Evolutionary conservation across 1,140 invertebrate genomes (phyloP).

Genomic region (Leptinotarsa texana): DNA sequence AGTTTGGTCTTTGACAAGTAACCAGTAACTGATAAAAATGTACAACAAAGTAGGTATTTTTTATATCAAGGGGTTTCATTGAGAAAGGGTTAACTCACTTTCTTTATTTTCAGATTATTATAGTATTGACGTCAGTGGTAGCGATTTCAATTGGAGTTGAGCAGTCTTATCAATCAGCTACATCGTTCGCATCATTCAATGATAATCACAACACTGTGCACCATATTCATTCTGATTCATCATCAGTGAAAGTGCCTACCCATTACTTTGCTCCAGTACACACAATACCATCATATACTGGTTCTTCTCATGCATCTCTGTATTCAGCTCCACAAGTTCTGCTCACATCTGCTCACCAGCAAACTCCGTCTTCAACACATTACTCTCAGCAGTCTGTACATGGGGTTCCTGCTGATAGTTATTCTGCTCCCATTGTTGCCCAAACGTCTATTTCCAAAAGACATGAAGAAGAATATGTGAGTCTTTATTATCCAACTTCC

Average conservation of each 20-base stretch:
- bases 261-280: slow-evolving; percentile 35
- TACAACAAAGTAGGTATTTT: no score
- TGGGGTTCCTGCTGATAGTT: background rate
- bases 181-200: slow-evolving; percentile 33
- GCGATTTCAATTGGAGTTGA: slow-evolving; percentile 36
- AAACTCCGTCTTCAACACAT: background rate
- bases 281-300: background rate
- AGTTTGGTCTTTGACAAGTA: background rate
- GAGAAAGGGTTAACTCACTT: no score
- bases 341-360: no score
- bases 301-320: background rate
- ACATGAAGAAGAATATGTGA: slow-evolving; percentile 58
- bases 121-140: slow-evolving; percentile 11
- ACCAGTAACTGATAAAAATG: no score
- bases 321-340: background rate
- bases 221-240: slow-evolving; percentile 56
- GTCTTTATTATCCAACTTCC: slow-evolving; percentile 37
- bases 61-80: no score
- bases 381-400: background rate
- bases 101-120: no score
- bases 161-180: slow-evolving; percentile 29
- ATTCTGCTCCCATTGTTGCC: background rate
- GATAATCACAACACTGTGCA: slow-evolving; percentile 48
- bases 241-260: slow-evolving; percentile 38
- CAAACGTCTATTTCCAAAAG: slow-evolving; percentile 50